Evolutionary conservation across 1,140 invertebrate species (phyloP).

Genomic region (Lasioglossum baleicum): DNA sequence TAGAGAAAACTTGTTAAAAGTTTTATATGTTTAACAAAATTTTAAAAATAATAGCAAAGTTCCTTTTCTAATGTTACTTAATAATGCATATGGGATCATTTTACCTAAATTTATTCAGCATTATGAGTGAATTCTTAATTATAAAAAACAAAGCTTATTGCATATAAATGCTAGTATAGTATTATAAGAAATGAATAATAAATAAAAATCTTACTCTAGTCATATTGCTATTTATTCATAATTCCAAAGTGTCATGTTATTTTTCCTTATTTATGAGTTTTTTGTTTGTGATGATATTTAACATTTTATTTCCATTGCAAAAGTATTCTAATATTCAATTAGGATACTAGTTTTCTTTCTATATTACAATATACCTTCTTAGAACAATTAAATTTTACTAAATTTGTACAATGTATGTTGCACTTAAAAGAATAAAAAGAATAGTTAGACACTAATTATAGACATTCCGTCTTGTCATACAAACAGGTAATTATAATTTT

Average conservation of each 20-base stretch:
- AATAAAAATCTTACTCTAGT: conserved; percentile 40
- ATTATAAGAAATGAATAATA: conserved; percentile 10
- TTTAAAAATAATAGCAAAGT: conserved; percentile 29
- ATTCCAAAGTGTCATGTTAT: conserved; percentile 3
- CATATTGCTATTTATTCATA: conserved; percentile 18
- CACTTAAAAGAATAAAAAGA: too few relatives aligned
- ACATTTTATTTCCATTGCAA: too few relatives aligned
- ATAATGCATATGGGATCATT: neutral
- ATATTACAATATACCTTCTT: too few relatives aligned
- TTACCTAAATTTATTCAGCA: conserved; percentile 25
- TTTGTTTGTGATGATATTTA: neutral
- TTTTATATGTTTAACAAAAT: conserved; percentile 23
- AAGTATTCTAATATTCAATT: neutral
- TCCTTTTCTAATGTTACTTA: conserved; percentile 31
- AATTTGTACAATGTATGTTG: too few relatives aligned
- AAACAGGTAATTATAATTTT: too few relatives aligned
- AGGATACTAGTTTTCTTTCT: too few relatives aligned
- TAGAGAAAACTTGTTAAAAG: conserved; percentile 22
- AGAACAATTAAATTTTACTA: too few relatives aligned
- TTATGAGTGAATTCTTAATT: conserved; percentile 10
- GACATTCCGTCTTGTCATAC: too few relatives aligned
- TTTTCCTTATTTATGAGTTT: neutral
- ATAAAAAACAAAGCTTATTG: conserved; percentile 24
- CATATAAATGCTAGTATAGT: conserved; percentile 13
- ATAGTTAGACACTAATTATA: too few relatives aligned